Conservation (phyloP, 2,797 vertebrate species). For the Xerus rutilus region DNA sequence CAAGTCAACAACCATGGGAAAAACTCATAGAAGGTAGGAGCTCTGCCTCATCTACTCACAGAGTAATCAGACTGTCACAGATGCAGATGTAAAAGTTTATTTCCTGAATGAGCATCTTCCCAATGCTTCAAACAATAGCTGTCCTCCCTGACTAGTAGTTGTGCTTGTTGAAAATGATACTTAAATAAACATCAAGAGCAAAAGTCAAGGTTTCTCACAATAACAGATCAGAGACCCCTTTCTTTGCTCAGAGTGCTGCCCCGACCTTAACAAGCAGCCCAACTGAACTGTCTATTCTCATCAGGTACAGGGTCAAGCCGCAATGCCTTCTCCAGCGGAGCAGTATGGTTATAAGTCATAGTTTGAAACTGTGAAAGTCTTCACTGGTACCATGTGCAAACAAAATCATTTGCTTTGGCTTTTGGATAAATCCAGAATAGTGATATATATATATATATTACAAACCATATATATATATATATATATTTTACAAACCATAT, state of each 20-base stretch:
- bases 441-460: conserved; percentile 56
- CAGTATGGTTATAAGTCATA: not conserved
- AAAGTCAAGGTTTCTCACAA: not conserved
- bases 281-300: not conserved
- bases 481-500: too few species aligned
- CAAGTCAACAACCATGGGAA: not conserved
- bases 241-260: not conserved
- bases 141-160: not conserved
- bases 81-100: not conserved
- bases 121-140: not conserved
- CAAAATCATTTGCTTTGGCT: conserved; percentile 60
- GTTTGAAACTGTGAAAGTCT: conserved; percentile 4
- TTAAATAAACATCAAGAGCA: not conserved
- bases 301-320: not conserved
- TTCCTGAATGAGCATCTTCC: not conserved
- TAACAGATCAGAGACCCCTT: not conserved
- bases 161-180: not conserved
- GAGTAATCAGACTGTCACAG: not conserved
- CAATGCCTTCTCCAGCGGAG: not conserved
- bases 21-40: not conserved
- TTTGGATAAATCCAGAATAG: not conserved
- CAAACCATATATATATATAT: too few species aligned
- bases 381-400: not conserved
- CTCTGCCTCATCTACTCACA: not conserved
- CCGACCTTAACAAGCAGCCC: not conserved